Evolutionary conservation across 2,113 vertebrate species (phyloP), one percentile per base, ranked within the genome.

Genomic region (Motacilla tschutschensis): DNA sequence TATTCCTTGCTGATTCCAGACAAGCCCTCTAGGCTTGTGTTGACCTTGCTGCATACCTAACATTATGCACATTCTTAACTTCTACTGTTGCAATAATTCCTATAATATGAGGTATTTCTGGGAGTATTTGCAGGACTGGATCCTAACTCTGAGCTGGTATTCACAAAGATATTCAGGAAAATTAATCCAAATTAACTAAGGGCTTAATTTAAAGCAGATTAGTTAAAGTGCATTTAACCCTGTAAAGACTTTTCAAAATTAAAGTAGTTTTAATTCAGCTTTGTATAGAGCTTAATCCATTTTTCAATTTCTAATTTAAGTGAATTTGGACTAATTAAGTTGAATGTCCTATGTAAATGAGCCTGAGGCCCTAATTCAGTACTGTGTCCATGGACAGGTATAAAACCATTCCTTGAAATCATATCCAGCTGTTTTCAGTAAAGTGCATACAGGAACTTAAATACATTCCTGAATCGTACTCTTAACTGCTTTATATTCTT

Each of bases 141-240:
- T 79, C 53, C 75, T 84, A 91, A 71, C 26, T 79, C 72, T 71
- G 72, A 88, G 82, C 69, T 83, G 64, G 40, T 80, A 79, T 83
- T 83, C 87, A 89, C 41, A 83, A 82, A 93, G 69, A 87, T 29
- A 85, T 50, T 75, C 69, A 50, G 43, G 43, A 83, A 93, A 95
- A 88, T 89, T 89, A 93, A 93, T 94, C 79, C 90, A 93, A 94
- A 93, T 94, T 94, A 95, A 89, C 88, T 43, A 87, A 88, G 81
- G 73, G 76, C 66, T 91, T 93, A 90, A 94, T 91, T 95, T 93
- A 94, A 94, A 95, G 92, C 60, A 94, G 93, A 94, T 92, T 93
- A 93, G 81, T 78, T 91, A 87, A 87, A 93, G 73, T 79, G 60
- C 58, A 87, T 93, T 95, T 94, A 95, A 95, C 84, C 89, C 92